Evolutionary conservation across 2,797 vertebrate genomes (phyloP).

Genomic region (Malacoraja senta): DNA sequence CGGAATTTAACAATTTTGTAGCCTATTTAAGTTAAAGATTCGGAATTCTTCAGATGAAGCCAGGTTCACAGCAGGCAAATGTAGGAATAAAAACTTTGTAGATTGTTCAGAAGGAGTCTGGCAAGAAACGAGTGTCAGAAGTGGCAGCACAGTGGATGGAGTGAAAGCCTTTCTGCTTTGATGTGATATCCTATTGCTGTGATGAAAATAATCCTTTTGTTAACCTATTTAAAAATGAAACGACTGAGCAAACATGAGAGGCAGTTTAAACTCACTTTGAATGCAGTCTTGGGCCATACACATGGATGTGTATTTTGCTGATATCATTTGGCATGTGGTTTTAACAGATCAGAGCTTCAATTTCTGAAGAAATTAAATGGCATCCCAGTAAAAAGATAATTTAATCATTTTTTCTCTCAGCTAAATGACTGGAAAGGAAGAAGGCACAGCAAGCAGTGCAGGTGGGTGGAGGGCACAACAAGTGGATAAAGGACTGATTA

Average conservation of each 20-base stretch:
- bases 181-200: neutral
- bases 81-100: neutral
- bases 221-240: conserved; percentile 27
- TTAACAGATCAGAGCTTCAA: conserved; percentile 19
- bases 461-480: neutral
- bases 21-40: conserved; percentile 29
- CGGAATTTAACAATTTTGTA: neutral
- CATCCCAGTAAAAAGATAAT: neutral
- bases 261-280: conserved; percentile 19
- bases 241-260: conserved; percentile 16
- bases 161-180: conserved; percentile 20
- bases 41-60: neutral
- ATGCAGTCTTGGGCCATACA: neutral
- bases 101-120: neutral
- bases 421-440: neutral
- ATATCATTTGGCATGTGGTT: neutral
- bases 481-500: neutral
- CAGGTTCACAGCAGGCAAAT: neutral
- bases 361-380: neutral
- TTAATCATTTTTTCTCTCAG: neutral
- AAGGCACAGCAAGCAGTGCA: neutral
- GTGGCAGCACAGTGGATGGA: neutral
- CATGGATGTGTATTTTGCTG: conserved; percentile 6
- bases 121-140: conserved; percentile 17
- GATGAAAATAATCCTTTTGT: conserved; percentile 18